Conservation (phyloP, 2,113 vertebrate species). For the Acrocephalus kingi region DNA sequence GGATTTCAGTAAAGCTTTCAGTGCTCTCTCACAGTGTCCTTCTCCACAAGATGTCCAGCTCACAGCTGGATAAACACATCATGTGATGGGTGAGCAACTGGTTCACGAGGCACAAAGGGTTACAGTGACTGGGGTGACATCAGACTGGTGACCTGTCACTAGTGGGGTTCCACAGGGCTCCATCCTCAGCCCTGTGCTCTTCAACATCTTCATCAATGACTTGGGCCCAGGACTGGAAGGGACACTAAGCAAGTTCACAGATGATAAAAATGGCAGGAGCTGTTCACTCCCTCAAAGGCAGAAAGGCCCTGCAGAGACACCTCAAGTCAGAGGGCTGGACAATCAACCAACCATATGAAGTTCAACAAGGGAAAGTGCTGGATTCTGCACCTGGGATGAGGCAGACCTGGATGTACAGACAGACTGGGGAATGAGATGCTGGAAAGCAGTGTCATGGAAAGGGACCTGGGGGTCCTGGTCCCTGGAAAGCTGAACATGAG, state of each 20-base stretch:
- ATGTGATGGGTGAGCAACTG: neutral
- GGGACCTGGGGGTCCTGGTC: neutral
- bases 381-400: neutral
- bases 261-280: neutral
- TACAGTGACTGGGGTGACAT: neutral
- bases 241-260: neutral
- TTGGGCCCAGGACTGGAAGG: neutral
- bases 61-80: neutral
- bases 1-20: neutral
- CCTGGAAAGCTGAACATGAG: neutral
- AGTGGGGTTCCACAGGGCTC: neutral
- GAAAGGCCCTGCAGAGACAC: neutral
- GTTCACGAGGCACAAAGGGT: neutral
- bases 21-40: neutral
- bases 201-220: neutral
- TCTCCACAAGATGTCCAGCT: neutral
- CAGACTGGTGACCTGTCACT: neutral
- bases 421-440: neutral
- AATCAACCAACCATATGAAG: neutral
- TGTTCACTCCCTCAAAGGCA: neutral
- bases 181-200: neutral
- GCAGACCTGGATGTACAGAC: neutral
- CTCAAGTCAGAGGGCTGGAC: neutral
- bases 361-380: neutral
- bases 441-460: no score